phyloP scores from a whole-genome alignment of 1,140 invertebrate species.

The Asbolus verrucosus region DNA sequence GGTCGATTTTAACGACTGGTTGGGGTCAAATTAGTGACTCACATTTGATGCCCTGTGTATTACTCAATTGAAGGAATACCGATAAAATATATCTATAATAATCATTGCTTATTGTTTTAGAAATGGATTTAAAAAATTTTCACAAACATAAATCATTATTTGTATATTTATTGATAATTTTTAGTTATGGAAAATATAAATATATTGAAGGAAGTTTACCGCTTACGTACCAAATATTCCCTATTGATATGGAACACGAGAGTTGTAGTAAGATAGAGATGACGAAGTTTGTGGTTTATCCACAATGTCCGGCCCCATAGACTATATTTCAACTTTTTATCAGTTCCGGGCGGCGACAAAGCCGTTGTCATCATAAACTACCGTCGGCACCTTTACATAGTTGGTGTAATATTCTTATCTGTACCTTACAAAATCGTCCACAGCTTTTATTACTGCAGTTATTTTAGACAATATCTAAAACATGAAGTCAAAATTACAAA shows the following conservation, averaged over 20 bases:
- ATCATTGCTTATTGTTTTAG: too few species aligned
- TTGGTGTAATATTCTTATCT: slow-evolving; percentile 21
- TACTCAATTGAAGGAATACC: too few species aligned
- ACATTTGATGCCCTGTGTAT: too few species aligned
- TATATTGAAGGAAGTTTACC: too few species aligned
- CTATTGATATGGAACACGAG: not conserved
- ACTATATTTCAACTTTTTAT: slow-evolving; percentile 55
- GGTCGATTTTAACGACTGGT: too few species aligned
- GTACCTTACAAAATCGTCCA: slow-evolving; percentile 15
- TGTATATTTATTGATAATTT: too few species aligned
- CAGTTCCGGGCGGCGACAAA: slow-evolving; percentile 49
- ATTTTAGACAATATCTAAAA: slow-evolving; percentile 2
- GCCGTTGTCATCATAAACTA: slow-evolving; percentile 51
- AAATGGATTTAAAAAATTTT: too few species aligned
- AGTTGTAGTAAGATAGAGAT: slow-evolving; percentile 9
- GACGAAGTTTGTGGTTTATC: slow-evolving; percentile 40
- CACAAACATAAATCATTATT: too few species aligned
- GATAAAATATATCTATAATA: too few species aligned
- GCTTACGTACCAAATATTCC: too few species aligned
- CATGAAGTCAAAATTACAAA: not conserved
- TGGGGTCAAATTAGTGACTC: too few species aligned
- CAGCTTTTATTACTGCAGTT: slow-evolving; percentile 14
- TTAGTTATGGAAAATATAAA: too few species aligned
- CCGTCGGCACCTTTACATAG: slow-evolving; percentile 40
- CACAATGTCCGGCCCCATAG: slow-evolving; percentile 32